Base-by-base conservation (phyloP, 2,113 vertebrate genomes). In the Entomyzon cyanotis region DNA sequence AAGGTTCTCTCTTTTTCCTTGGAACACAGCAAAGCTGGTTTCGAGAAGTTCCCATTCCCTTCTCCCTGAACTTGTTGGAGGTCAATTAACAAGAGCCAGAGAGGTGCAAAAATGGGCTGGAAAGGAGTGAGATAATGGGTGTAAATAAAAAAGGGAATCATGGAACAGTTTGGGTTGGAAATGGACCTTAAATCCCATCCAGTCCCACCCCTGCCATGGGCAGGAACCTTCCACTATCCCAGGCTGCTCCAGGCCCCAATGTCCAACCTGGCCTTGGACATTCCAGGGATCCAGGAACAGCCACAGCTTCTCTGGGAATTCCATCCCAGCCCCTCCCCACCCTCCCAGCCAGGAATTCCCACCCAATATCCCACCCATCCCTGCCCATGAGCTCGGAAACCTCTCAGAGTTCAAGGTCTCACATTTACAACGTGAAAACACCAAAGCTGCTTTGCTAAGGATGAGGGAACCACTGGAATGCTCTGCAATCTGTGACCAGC, bases 241-340 rank as follows among this genome's bases (percentile, higher is more conserved):
- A 46, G 27, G 7, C 0, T 3, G n/a, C 28, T 47, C 59, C 50
- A 41, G 0, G n/a, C n/a, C n/a, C n/a, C n/a, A n/a, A n/a, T n/a
- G n/a, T n/a, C n/a, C n/a, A n/a, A n/a, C 59, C 50, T 28, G 50
- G 2, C 59, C 41, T 47, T 19, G 41, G n/a, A 0, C 41, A 56
- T 11, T 77, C 0, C 64, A 62, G 55, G 22, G 73, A 28, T 60
- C 31, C 84, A 76, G 31, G 6, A 9, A 0, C 52, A 50, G 21
- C 21, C 53, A 1, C 71, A 44, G n/a, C 39, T 55, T 0, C 17
- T 28, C 73, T 60, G 33, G n/a, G 22, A 86, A 60, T 68, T 52
- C 53, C 44, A 68, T 33, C 44, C 37, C 53, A 68, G 35, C 25
- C 70, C 20, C 24, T 76, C 24, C 0, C 23, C n/a, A 24, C 35